These are phyloP conservation scores for Melitaea athalia DNA, from an alignment of 2,888 invertebrate genomes.

Conservation along the genomic window DNA sequence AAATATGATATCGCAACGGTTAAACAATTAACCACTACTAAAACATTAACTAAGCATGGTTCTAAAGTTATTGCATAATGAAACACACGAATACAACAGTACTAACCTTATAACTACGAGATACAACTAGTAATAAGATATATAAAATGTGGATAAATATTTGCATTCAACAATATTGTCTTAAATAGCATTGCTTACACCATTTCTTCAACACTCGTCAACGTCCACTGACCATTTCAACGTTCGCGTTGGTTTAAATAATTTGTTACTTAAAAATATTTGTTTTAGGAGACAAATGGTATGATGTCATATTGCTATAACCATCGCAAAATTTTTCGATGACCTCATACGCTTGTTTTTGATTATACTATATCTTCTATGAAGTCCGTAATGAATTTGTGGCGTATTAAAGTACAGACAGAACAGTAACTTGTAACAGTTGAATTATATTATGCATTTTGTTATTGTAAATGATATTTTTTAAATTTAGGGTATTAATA, in stretches of 20 bases:
- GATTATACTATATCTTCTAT: no score
- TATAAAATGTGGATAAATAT: constrained; percentile 76
- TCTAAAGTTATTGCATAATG: constrained; percentile 32
- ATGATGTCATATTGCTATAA: neutral
- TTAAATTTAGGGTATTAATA: no score
- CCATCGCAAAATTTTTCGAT: neutral
- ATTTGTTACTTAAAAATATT: constrained; percentile 1
- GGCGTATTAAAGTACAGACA: no score
- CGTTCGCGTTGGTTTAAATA: neutral
- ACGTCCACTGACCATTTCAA: constrained; percentile 9
- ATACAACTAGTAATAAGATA: constrained; percentile 59
- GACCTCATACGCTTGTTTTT: neutral
- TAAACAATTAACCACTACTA: constrained; percentile 22
- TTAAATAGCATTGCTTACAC: constrained; percentile 74
- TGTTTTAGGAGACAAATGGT: neutral
- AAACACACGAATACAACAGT: constrained; percentile 48
- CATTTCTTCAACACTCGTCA: constrained; percentile 30
- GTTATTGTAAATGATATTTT: no score
- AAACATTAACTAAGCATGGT: constrained; percentile 29
- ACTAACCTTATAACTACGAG: constrained; percentile 41
- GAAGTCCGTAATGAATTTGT: no score
- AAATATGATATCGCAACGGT: constrained; percentile 13
- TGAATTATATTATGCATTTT: no score
- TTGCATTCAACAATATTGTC: constrained; percentile 81
- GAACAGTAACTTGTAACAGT: no score